Evolutionary conservation across 2,888 invertebrate species (phyloP).

Genomic region (Napeogenes sylphis): DNA sequence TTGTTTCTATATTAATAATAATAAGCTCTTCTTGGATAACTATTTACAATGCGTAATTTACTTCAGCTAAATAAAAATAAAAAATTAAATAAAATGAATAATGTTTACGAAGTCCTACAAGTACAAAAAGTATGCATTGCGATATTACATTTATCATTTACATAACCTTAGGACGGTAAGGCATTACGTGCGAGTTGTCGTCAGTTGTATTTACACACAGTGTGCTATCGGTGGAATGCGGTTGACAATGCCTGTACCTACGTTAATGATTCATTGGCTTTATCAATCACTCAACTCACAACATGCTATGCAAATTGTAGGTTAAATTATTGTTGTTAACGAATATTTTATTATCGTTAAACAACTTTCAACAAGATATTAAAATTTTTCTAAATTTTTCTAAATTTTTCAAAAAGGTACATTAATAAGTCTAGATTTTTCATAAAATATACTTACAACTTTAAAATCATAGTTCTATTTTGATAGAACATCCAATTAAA

Average conservation of each 20-base stretch:
- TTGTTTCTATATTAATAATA: too few relatives aligned
- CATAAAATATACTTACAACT: too few relatives aligned
- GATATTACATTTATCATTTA: slow-evolving; percentile 3
- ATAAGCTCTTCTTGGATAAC: too few relatives aligned
- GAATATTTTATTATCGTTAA: too few relatives aligned
- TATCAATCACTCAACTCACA: slow-evolving; percentile 52
- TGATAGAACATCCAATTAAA: too few relatives aligned
- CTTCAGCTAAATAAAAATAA: not conserved
- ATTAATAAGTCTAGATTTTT: too few relatives aligned
- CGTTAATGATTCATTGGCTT: slow-evolving; percentile 66
- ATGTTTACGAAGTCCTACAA: not conserved
- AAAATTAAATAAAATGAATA: too few relatives aligned
- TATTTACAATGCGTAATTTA: too few relatives aligned
- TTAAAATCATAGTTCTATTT: too few relatives aligned
- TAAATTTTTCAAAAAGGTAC: too few relatives aligned
- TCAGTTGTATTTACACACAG: slow-evolving; percentile 38
- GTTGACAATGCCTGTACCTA: slow-evolving; percentile 56
- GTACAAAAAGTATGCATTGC: not conserved
- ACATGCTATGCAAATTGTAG: slow-evolving; percentile 29
- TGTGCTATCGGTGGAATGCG: slow-evolving; percentile 68
- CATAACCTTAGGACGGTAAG: slow-evolving; percentile 11
- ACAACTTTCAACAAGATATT: too few relatives aligned
- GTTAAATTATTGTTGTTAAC: slow-evolving; percentile 1
- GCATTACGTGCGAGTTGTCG: slow-evolving; percentile 26
- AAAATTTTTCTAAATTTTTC: too few relatives aligned